Evolutionary conservation across 2,113 vertebrate genomes (phyloP), one percentile per base, ranked within the genome.

Genomic region (Camelus bactrianus): DNA sequence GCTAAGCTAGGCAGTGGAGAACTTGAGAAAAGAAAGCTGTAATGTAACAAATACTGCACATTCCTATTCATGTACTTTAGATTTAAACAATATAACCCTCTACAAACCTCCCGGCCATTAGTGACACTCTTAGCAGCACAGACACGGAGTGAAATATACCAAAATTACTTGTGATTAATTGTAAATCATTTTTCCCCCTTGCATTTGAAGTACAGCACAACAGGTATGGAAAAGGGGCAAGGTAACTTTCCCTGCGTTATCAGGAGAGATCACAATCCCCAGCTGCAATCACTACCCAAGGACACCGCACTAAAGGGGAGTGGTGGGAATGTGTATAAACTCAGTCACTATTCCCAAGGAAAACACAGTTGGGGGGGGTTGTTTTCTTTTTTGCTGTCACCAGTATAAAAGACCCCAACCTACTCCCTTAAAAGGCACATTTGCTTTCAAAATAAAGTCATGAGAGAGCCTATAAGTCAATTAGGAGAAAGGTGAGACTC

Each of bases 111-210:
- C 48, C 35, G 77, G 70, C 10, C 60, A 65, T 58, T 46, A 64
- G 35, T 30, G 62, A 97, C 99, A 99, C 98, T 99, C 99, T 98
- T 99, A 64, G 64, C 14, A 72, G 17, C 2, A 0, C 52, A 85
- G 24, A 96, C 54, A 81, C 6, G 99, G 99, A 98, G 8, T 64
- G 46, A 79, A 81, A 38, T 69, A 75, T 5, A 84, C 14, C 58
- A 64, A 89, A 94, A 94, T 70, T 46, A 89, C 30, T 76, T 69
- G 67, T 81, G 89, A 89, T 52, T 75, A 38, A 83, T 52, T 90
- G 85, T 46, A 50, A 88, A 42, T 46, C 42, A n/a, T 54, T 6
- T 6, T 8, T 42, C 8, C 12, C 13, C 38, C 15, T 58, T 24
- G 17, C 17, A 93, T 86, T 64, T 92, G 38, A 87, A 89, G 83